phyloP scores from a whole-genome alignment of 2,888 invertebrate species.

The Thysanoteuthis rhombus region DNA sequence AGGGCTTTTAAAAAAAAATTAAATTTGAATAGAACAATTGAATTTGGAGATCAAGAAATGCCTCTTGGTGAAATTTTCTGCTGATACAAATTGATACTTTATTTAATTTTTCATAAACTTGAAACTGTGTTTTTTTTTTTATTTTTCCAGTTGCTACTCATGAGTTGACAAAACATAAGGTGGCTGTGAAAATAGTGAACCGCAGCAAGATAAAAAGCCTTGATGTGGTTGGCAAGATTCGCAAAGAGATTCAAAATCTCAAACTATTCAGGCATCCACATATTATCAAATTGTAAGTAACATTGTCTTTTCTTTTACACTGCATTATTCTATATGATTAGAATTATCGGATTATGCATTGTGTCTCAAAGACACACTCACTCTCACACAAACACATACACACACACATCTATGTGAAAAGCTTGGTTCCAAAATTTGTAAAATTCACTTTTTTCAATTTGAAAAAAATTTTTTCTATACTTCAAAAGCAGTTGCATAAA shows the following conservation, averaged over 20 bases:
- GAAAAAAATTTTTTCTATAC: too few species aligned
- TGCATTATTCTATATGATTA: not conserved
- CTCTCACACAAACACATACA: too few species aligned
- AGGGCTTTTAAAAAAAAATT: too few species aligned
- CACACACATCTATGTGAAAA: too few species aligned
- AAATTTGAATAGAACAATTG: too few species aligned
- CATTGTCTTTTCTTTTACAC: not conserved
- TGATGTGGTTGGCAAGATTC: slow-evolving; percentile 98
- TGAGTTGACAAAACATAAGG: slow-evolving; percentile 96
- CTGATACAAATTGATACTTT: not conserved
- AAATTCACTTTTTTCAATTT: too few species aligned
- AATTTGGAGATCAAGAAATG: not conserved
- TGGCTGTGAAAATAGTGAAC: slow-evolving; percentile 97
- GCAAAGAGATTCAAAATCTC: slow-evolving; percentile 97
- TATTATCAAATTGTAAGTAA: slow-evolving; percentile 91
- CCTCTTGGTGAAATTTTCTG: not conserved
- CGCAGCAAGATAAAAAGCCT: slow-evolving; percentile 98
- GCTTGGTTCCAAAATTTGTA: too few species aligned
- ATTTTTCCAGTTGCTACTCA: slow-evolving; percentile 85
- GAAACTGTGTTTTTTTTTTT: slow-evolving; percentile 29
- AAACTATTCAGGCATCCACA: slow-evolving; percentile 99
- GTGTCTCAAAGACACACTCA: too few species aligned
- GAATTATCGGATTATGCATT: too few species aligned
- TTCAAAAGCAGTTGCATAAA: too few species aligned
- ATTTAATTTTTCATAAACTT: not conserved